These are phyloP conservation scores for Ptychadena robeensis DNA, from an alignment of 2,797 vertebrate genomes.

Conservation along the genomic window DNA sequence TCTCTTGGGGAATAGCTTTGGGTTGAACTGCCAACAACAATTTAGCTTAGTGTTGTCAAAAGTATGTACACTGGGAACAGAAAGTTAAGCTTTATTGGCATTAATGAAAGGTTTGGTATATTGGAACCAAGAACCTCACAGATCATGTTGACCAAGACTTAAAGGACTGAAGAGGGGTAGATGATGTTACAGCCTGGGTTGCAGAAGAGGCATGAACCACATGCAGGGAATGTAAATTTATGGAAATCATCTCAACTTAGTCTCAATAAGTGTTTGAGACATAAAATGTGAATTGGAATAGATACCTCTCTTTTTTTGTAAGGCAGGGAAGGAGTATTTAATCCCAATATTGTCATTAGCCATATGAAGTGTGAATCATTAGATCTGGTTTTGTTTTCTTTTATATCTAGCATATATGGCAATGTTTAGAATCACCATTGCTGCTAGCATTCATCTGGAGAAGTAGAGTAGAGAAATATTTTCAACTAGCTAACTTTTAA, in stretches of 20 bases:
- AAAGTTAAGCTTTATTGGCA: conserved; percentile 1
- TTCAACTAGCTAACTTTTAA: no score
- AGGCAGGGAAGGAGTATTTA: no score
- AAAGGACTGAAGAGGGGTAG: not conserved
- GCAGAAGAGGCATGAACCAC: not conserved
- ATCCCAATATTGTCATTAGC: no score
- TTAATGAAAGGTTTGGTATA: not conserved
- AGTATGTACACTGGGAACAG: conserved; percentile 45
- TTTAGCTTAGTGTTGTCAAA: conserved; percentile 57
- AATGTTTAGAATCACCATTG: no score
- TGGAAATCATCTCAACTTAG: no score
- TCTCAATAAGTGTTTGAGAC: not conserved
- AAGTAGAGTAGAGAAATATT: no score
- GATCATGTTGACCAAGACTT: not conserved
- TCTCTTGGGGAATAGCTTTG: conserved; percentile 64
- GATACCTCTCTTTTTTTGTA: no score
- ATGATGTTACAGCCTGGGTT: not conserved
- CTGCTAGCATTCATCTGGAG: no score
- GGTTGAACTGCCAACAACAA: conserved; percentile 66
- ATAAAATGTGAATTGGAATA: not conserved
- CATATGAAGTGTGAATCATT: no score
- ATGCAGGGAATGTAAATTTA: no score
- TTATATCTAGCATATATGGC: no score
- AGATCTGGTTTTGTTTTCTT: no score
- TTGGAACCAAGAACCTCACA: conserved; percentile 6